These are phyloP conservation scores for Tachypleus tridentatus DNA, from an alignment of 1,140 invertebrate genomes.

Conservation along the genomic window DNA sequence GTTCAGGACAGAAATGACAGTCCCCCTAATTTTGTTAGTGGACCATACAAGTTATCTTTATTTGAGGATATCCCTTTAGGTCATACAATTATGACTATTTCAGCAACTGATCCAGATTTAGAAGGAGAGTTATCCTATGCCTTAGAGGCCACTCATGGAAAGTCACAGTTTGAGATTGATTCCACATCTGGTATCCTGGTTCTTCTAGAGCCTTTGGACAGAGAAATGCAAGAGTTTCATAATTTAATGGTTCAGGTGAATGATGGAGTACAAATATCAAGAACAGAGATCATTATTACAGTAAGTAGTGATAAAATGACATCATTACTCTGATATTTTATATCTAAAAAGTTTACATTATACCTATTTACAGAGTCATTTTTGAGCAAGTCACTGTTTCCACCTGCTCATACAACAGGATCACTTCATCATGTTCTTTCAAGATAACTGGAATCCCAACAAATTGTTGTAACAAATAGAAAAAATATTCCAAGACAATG, in stretches of 20 bases:
- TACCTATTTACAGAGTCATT: too few relatives aligned
- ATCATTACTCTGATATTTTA: too few relatives aligned
- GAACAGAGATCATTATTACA: constrained; percentile 56
- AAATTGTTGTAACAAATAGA: too few relatives aligned
- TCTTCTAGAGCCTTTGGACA: constrained; percentile 62
- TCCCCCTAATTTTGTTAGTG: constrained; percentile 62
- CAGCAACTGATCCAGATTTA: constrained; percentile 67
- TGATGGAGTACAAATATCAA: constrained; percentile 57
- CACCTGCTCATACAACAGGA: too few relatives aligned
- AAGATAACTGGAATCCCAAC: too few relatives aligned
- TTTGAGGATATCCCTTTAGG: constrained; percentile 75
- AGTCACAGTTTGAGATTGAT: constrained; percentile 52
- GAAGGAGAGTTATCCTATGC: constrained; percentile 57
- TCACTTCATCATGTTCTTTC: too few relatives aligned
- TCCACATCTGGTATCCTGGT: constrained; percentile 51
- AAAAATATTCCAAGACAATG: too few relatives aligned
- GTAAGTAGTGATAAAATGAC: too few relatives aligned
- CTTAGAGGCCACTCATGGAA: constrained; percentile 43
- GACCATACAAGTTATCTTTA: constrained; percentile 49
- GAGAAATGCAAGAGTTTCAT: constrained; percentile 69
- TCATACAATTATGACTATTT: constrained; percentile 56
- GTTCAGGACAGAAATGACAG: constrained; percentile 79
- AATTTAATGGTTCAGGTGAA: constrained; percentile 63
- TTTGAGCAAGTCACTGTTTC: too few relatives aligned
- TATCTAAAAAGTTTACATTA: too few relatives aligned